phyloP scores from a whole-genome alignment of 2,113 vertebrate genomes.

The Nestor notabilis region DNA sequence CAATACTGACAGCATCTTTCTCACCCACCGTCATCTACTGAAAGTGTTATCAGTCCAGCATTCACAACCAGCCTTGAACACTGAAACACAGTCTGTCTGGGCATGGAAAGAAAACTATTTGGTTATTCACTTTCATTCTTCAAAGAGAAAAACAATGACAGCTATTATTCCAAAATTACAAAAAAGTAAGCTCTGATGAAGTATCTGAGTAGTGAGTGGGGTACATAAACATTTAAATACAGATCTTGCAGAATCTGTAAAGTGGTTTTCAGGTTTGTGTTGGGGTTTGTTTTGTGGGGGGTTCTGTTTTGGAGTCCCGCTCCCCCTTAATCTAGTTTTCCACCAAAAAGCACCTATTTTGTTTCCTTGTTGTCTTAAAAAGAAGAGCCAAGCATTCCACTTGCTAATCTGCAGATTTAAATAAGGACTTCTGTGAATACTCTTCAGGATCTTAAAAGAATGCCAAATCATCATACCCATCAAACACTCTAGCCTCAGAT shows the following conservation, averaged over 20 bases:
- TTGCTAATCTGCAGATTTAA: neutral
- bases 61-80: neutral
- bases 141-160: neutral
- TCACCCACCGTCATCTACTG: neutral
- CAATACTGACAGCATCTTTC: neutral
- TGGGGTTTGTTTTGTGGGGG: rapidly evolving
- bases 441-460: neutral
- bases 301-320: rapidly evolving
- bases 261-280: rapidly evolving
- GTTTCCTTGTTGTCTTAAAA: neutral
- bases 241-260: neutral
- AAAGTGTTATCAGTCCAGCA: neutral
- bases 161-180: neutral
- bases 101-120: neutral
- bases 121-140: neutral
- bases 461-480: neutral
- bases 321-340: rapidly evolving
- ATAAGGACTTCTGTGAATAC: neutral
- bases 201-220: neutral
- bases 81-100: neutral
- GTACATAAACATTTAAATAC: neutral
- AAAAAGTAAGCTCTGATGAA: neutral
- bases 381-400: rapidly evolving
- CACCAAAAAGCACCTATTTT: neutral
- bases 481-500: neutral